Evolutionary conservation across 2,797 vertebrate species (phyloP).

Genomic region (Neomorphus geoffroyi): DNA sequence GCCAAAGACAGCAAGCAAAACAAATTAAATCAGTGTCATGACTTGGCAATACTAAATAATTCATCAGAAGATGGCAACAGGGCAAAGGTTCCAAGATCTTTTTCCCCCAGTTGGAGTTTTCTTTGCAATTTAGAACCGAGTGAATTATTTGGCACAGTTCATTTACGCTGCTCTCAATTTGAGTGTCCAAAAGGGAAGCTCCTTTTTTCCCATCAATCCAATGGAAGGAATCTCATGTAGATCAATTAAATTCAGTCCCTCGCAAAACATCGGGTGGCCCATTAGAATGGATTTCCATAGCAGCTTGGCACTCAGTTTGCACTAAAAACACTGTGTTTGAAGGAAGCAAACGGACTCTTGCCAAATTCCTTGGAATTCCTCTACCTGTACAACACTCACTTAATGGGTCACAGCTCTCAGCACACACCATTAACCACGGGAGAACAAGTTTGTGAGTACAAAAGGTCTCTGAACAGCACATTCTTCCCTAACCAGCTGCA

Average conservation of each 20-base stretch:
- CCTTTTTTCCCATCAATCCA: no score
- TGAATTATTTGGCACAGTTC: background rate
- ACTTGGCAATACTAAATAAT: background rate
- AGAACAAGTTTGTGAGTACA: background rate
- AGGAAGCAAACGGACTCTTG: background rate
- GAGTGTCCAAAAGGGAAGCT: background rate
- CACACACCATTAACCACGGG: constrained; percentile 1
- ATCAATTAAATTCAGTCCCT: background rate
- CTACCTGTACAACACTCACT: background rate
- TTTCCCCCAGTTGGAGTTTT: background rate
- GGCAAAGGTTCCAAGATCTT: background rate
- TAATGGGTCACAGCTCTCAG: background rate
- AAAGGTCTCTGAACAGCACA: background rate
- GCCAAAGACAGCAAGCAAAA: background rate
- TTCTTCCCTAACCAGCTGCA: background rate
- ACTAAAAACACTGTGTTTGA: accelerated
- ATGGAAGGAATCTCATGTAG: background rate
- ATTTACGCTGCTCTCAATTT: background rate
- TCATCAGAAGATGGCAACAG: background rate
- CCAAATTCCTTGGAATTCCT: background rate
- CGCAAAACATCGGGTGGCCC: background rate
- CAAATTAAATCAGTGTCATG: background rate
- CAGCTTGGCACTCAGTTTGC: background rate
- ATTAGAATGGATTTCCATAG: accelerated
- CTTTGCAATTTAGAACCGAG: accelerated